Evolutionary conservation across 2,888 invertebrate genomes (phyloP), one percentile per base, ranked within the genome.

Genomic region (Arge pagana): DNA sequence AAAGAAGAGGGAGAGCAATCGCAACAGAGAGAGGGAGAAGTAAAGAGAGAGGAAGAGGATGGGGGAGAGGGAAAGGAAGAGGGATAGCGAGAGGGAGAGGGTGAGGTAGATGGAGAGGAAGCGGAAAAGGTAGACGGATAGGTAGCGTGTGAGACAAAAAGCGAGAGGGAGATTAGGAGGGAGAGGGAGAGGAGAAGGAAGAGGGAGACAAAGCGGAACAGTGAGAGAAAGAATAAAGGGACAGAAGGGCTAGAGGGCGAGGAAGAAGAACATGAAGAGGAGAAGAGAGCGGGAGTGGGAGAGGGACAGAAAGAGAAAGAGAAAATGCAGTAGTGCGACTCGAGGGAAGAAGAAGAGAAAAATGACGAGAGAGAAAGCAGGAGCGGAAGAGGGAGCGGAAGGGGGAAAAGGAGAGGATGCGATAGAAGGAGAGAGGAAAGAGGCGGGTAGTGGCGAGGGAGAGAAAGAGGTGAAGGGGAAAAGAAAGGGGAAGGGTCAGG

Each of bases 201-300:
- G 39, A 50, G 33, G 52, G 50, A 50, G 48, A 52, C 45, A 37
- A n/a, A 13, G 33, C 21, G n/a, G 10, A 24, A 40, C 23, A 13
- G 18, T 26, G 11, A 23, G 6, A n/a, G 37, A 15, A 42, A 30
- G 31, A 26, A 13, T n/a, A n/a, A n/a, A n/a, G n/a, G n/a, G n/a
- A n/a, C n/a, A n/a, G n/a, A n/a, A n/a, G n/a, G n/a, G n/a, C n/a
- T n/a, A n/a, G n/a, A n/a, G n/a, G n/a, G n/a, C n/a, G n/a, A n/a
- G n/a, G n/a, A n/a, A n/a, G n/a, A n/a, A n/a, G n/a, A n/a, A n/a
- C n/a, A n/a, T n/a, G n/a, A n/a, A n/a, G n/a, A n/a, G n/a, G n/a
- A n/a, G n/a, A n/a, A n/a, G n/a, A n/a, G n/a, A n/a, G n/a, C n/a
- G n/a, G n/a, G n/a, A n/a, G n/a, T n/a, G n/a, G n/a, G n/a, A n/a